These are phyloP conservation scores for Phalloptychus januarius DNA, from an alignment of 2,797 vertebrate species.

Conservation along the genomic window DNA sequence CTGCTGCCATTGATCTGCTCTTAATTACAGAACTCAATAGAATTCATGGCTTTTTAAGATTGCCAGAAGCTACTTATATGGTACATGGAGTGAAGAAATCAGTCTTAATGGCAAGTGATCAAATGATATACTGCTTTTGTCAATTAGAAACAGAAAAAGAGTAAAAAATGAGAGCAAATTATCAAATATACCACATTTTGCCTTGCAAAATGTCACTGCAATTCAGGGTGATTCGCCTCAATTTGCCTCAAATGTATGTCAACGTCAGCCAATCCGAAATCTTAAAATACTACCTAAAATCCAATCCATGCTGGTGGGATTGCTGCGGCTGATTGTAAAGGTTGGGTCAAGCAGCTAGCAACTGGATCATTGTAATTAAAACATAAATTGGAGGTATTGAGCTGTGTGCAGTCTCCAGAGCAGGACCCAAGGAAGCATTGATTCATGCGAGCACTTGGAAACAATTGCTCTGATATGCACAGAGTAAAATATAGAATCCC, in stretches of 20 bases:
- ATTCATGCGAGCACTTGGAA: constrained; percentile 74
- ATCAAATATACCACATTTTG: constrained; percentile 22
- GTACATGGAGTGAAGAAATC: constrained; percentile 68
- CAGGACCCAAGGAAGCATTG: constrained; percentile 58
- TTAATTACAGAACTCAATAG: constrained; percentile 73
- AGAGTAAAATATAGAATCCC: constrained; percentile 65
- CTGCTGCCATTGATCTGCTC: constrained; percentile 70
- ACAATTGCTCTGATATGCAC: constrained; percentile 73
- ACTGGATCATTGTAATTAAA: constrained; percentile 79
- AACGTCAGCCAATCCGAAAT: constrained; percentile 6
- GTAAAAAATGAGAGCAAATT: constrained; percentile 13
- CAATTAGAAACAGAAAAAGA: constrained; percentile 47
- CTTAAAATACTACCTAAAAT: constrained; percentile 32
- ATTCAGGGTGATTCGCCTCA: not conserved
- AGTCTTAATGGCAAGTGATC: constrained; percentile 64
- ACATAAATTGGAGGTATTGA: constrained; percentile 79
- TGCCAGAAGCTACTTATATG: constrained; percentile 60
- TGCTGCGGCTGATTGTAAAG: constrained; percentile 45
- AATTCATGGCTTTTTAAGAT: constrained; percentile 64
- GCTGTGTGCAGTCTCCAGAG: constrained; percentile 45
- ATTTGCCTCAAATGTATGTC: not conserved
- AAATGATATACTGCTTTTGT: constrained; percentile 56
- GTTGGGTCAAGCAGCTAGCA: constrained; percentile 41
- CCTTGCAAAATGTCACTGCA: constrained; percentile 17
- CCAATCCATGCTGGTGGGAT: constrained; percentile 10